phyloP scores from a whole-genome alignment of 2,113 vertebrate genomes.

The Xiphias gladius region DNA sequence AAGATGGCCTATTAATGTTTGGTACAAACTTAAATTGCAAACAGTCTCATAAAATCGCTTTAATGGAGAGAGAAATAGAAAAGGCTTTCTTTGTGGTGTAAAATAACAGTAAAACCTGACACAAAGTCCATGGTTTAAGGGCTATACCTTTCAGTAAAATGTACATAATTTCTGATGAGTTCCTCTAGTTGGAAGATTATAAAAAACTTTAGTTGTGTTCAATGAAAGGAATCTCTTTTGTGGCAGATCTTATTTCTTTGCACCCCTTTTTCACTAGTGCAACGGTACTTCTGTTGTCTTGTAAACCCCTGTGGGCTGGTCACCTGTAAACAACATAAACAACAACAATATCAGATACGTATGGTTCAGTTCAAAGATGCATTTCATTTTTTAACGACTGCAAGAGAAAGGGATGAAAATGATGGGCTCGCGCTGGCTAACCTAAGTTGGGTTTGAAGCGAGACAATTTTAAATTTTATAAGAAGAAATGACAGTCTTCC shows the following conservation, averaged over 20 bases:
- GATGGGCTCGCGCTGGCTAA: too few species aligned
- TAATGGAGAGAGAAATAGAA: not conserved
- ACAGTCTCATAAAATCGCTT: not conserved
- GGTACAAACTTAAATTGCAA: not conserved
- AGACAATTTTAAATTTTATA: not conserved
- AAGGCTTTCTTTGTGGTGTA: not conserved
- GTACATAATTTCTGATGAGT: too few species aligned
- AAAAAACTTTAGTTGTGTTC: too few species aligned
- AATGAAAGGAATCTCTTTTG: too few species aligned
- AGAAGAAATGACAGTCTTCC: not conserved
- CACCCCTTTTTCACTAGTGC: not conserved
- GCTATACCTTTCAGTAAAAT: too few species aligned
- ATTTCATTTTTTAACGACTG: not conserved
- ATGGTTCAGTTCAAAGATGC: not conserved
- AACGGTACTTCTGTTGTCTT: not conserved
- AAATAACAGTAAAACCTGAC: not conserved
- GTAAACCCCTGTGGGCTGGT: not conserved
- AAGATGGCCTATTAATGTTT: not conserved
- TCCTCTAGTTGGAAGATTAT: too few species aligned
- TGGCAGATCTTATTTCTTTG: not conserved
- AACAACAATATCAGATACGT: not conserved
- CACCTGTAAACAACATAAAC: too few species aligned
- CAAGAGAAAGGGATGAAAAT: too few species aligned
- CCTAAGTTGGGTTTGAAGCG: not conserved
- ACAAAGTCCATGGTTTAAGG: not conserved